Evolutionary conservation across 2,888 invertebrate species (phyloP).

Genomic region (Eurytoma californica): DNA sequence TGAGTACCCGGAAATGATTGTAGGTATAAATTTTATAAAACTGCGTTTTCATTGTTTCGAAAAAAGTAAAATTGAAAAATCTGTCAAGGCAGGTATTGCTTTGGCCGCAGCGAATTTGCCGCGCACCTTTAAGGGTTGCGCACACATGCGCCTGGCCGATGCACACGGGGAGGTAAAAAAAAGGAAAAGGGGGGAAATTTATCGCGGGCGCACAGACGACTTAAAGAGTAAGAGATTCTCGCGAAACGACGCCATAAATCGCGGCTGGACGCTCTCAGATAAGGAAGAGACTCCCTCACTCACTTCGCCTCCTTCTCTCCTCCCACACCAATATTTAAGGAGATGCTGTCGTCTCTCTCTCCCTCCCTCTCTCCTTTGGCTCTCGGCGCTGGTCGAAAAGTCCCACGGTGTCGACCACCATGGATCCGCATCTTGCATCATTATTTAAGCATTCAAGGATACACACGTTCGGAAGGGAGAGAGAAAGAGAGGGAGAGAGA

Average conservation of each 20-base stretch:
- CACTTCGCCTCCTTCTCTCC: neutral
- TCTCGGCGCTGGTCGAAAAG: constrained; percentile 23
- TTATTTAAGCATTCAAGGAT: constrained; percentile 61
- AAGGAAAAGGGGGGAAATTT: neutral
- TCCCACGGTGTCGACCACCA: constrained; percentile 65
- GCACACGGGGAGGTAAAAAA: neutral
- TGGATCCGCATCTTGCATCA: constrained; percentile 58
- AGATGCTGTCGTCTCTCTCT: neutral
- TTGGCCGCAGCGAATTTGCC: too few relatives aligned
- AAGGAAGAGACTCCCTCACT: constrained; percentile 30
- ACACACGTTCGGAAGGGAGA: constrained; percentile 15
- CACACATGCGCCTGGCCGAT: neutral
- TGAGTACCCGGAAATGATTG: too few relatives aligned
- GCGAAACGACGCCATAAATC: constrained; percentile 49
- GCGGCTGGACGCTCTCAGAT: constrained; percentile 28
- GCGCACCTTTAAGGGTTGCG: too few relatives aligned
- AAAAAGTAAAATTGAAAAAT: too few relatives aligned
- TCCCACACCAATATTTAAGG: constrained; percentile 3
- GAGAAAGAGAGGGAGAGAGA: neutral
- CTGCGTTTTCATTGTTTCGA: too few relatives aligned
- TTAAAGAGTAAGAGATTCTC: constrained; percentile 34
- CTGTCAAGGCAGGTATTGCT: too few relatives aligned
- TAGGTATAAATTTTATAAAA: too few relatives aligned
- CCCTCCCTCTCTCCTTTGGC: neutral
- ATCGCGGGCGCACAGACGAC: constrained; percentile 1